Conservation (phyloP, 92 coral and sea anemone genomes). For the Zoanthus gigantus region DNA sequence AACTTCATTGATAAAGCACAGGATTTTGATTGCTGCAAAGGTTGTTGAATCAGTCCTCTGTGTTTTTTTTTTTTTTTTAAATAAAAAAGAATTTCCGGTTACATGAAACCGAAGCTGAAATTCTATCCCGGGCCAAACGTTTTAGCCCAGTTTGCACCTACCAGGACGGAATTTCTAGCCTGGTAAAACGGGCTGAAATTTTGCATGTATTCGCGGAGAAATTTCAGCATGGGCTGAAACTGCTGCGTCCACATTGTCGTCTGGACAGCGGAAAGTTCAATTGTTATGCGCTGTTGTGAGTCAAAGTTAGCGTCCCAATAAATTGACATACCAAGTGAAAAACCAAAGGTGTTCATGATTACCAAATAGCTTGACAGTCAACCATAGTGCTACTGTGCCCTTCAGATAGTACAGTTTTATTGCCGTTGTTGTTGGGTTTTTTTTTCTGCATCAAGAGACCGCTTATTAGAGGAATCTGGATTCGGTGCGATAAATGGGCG, state of each 20-base stretch:
- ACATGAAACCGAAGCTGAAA: too few relatives aligned
- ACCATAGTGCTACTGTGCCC: slow-evolving; percentile 64
- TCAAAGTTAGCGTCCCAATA: neutral
- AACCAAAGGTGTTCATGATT: slow-evolving; percentile 58
- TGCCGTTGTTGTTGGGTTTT: slow-evolving; percentile 18
- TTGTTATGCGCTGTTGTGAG: too few relatives aligned
- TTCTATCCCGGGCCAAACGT: too few relatives aligned
- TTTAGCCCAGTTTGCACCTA: too few relatives aligned
- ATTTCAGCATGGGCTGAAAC: too few relatives aligned
- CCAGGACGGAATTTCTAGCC: neutral
- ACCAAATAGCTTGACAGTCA: slow-evolving; percentile 67
- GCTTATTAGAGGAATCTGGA: slow-evolving; percentile 48
- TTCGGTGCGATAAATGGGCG: slow-evolving; percentile 27
- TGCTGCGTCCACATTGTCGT: too few relatives aligned
- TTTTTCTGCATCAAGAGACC: slow-evolving; percentile 61
- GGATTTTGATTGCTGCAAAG: too few relatives aligned
- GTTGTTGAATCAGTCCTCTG: too few relatives aligned
- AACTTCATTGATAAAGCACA: neutral
- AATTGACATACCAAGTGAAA: slow-evolving; percentile 53
- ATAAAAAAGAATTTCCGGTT: too few relatives aligned
- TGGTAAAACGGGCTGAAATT: too few relatives aligned
- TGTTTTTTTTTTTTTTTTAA: too few relatives aligned
- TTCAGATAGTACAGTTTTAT: slow-evolving; percentile 53
- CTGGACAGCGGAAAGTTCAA: too few relatives aligned
- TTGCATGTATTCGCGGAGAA: neutral